Conservation (phyloP, 2,888 invertebrate genomes). For the Ypsolopha sequella region DNA sequence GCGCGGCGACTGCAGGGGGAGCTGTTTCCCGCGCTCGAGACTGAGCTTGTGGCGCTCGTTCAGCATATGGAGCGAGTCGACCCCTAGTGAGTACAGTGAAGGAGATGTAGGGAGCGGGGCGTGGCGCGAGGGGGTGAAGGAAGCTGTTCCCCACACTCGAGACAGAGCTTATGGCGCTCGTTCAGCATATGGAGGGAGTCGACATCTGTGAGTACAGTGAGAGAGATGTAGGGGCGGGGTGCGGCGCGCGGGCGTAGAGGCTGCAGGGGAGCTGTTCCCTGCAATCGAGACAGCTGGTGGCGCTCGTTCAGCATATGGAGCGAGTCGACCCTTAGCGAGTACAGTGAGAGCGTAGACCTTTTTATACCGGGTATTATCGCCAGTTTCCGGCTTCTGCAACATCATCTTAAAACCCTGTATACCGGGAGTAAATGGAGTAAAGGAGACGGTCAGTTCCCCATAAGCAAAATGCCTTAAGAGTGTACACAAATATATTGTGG, state of each 20-base stretch:
- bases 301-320: conserved; percentile 89
- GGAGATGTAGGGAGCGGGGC: conserved; percentile 16
- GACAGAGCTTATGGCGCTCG: conserved; percentile 86
- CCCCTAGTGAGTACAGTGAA: conserved; percentile 79
- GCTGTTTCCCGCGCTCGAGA: conserved; percentile 90
- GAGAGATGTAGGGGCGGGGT: conserved; percentile 15
- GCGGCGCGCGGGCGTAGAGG: conserved; percentile 53
- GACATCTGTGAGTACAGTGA: conserved; percentile 82
- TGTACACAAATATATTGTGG: too few relatives aligned
- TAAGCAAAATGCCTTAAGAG: too few relatives aligned
- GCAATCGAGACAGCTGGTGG: conserved; percentile 84
- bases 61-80: conserved; percentile 89
- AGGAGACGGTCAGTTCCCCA: too few relatives aligned
- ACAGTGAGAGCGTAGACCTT: too few relatives aligned
- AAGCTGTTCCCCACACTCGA: conserved; percentile 92
- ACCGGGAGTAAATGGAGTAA: too few relatives aligned
- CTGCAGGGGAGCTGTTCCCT: conserved; percentile 88
- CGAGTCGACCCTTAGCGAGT: too few relatives aligned
- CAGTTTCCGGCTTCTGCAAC: too few relatives aligned
- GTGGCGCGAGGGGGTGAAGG: conserved; percentile 51
- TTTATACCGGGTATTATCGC: too few relatives aligned
- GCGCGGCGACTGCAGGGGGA: conserved; percentile 89
- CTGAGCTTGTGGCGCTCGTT: conserved; percentile 88
- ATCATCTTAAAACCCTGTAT: too few relatives aligned
- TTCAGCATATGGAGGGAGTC: conserved; percentile 86